Base-by-base conservation (phyloP, 1,140 invertebrate genomes). In the Thalassaphorura encarpata region DNA sequence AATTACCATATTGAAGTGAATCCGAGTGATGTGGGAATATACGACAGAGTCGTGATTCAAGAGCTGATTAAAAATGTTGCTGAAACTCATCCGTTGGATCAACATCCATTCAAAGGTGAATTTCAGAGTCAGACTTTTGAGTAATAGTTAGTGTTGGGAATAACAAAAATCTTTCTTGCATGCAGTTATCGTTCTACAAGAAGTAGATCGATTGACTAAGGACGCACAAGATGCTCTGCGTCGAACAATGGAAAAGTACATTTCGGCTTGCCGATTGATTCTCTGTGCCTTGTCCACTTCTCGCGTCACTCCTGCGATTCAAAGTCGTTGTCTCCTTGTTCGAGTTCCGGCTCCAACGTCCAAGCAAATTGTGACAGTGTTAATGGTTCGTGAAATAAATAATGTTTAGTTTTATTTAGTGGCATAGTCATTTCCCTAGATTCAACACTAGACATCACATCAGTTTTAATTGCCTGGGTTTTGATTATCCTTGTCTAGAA, bases 231-330 rank as follows among this genome's bases (percentile, higher is more conserved):
- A 99, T 73, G 95, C 93, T 0, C 72, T 99, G 40, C 80, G 97
- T 64, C 77, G 97, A 56, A 99, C 97, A 1, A 99, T 99, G 96
- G 97, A 99, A 72, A 99, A 99, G 68, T 99, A 99, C 72, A 86
- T 96, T 56, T 75, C 82, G 16, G 95, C 92, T 8, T 99, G 97
- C 73, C 81, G 97, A 27, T 73, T 99, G 0, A 95, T 99, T 68
- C 75, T 99, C 1, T 91, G 89, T 66, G 88, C 91, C 6, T 95
- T 96, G 70, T 96, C 92, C 5, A 93, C 86, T 23, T 97, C 91
- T 33, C 79, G 87, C 67, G 89, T 99, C 1, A 92, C 96, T 66
- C 91, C 92, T 16, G 93, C 97, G 19, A 95, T 99, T 57, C 79
- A 83, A 58, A 97, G 93, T 58, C 78, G 97, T 70, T 99, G 95